Percentiles rank a stretch among this genome's conserved stretches.
These are phyloP conservation scores for Nothoprocta pentlandii DNA, from an alignment of 2,113 vertebrate species.

Conservation along the genomic window DNA sequence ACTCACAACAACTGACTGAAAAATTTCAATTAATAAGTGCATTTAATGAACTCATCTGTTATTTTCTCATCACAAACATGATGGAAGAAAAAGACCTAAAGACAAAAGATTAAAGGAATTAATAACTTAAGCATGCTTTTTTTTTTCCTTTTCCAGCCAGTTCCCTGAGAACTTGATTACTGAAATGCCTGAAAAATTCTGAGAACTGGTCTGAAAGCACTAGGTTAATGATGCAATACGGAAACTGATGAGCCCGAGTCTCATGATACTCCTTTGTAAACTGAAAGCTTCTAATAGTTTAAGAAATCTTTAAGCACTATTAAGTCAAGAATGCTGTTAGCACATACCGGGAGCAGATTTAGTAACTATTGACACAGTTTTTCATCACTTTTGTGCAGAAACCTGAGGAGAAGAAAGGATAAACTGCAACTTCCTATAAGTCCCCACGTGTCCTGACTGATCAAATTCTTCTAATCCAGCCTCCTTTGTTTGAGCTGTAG, in stretches of 20 bases:
- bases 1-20: neutral
- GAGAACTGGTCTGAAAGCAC: neutral
- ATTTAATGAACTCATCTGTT: neutral
- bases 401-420: neutral
- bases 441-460: neutral
- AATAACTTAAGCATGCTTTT: neutral
- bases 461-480: neutral
- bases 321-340: neutral
- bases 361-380: neutral
- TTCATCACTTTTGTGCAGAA: neutral
- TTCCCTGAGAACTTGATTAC: neutral
- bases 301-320: neutral
- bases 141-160: neutral
- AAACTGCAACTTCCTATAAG: neutral
- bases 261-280: neutral
- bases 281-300: neutral
- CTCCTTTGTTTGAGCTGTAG: neutral
- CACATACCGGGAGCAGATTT: neutral
- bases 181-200: neutral
- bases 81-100: neutral
- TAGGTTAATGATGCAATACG: neutral
- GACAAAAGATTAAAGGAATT: neutral
- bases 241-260: neutral
- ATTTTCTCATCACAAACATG: constrained; percentile 18
- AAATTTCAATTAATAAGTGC: neutral